Percentiles rank a stretch among this genome's conserved stretches.
phyloP scores from a whole-genome alignment of 2,888 invertebrate species.

The Philonicus albiceps region DNA sequence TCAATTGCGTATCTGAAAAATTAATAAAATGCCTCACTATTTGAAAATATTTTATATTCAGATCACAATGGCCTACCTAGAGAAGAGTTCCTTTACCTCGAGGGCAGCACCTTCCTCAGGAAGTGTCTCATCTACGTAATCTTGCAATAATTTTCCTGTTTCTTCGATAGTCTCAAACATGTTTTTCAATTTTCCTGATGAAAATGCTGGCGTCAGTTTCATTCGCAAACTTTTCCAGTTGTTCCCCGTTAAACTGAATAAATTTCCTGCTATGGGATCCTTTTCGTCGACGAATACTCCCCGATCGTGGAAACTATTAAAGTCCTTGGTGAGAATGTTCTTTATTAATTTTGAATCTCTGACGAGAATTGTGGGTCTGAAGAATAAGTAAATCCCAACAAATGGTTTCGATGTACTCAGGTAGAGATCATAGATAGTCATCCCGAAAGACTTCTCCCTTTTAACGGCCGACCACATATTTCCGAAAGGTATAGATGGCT shows the following conservation, averaged over 20 bases:
- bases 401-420: slow-evolving; percentile 58
- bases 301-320: slow-evolving; percentile 68
- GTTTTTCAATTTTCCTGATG: slow-evolving; percentile 72
- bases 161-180: slow-evolving; percentile 70
- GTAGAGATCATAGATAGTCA: slow-evolving; percentile 70
- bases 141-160: slow-evolving; percentile 60
- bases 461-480: slow-evolving; percentile 67
- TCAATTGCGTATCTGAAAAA: slow-evolving; percentile 63
- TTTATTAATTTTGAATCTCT: slow-evolving; percentile 71
- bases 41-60: background rate
- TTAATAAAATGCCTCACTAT: background rate
- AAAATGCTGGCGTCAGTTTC: slow-evolving; percentile 73
- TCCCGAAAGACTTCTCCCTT: slow-evolving; percentile 68
- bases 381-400: slow-evolving; percentile 71
- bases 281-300: slow-evolving; percentile 70
- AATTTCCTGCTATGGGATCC: slow-evolving; percentile 70
- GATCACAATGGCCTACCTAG: background rate
- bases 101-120: slow-evolving; percentile 52
- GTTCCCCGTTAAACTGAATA: slow-evolving; percentile 67
- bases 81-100: background rate
- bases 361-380: slow-evolving; percentile 69
- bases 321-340: slow-evolving; percentile 70
- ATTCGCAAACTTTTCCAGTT: slow-evolving; percentile 71
- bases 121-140: slow-evolving; percentile 46
- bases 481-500: slow-evolving; percentile 72